Conservation (phyloP, 2,113 vertebrate species). For the Ceyx melanurus region DNA sequence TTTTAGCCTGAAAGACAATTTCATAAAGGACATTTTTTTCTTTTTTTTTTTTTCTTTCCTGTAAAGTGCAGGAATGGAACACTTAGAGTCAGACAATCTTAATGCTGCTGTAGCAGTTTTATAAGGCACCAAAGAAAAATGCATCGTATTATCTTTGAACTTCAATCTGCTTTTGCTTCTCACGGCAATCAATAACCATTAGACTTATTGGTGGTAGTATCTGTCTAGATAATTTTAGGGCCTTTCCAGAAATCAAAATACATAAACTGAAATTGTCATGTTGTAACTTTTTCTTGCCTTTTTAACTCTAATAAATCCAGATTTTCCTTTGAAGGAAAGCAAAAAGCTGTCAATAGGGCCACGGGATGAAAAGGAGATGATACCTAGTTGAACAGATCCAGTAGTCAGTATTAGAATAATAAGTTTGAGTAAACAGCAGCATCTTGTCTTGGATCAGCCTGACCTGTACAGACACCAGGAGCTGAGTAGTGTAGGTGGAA, state of each 20-base stretch:
- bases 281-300: neutral
- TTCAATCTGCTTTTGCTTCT: conserved; percentile 31
- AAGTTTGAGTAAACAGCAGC: neutral
- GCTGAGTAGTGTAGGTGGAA: accelerated
- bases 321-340: neutral
- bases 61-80: neutral
- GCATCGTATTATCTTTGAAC: conserved; percentile 17
- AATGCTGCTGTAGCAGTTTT: conserved; percentile 24
- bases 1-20: neutral
- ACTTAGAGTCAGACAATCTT: neutral
- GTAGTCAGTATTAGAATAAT: neutral
- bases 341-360: neutral
- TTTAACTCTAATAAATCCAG: neutral
- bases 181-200: conserved; percentile 48
- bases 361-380: neutral
- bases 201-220: neutral
- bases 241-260: conserved; percentile 31
- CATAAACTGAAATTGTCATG: neutral
- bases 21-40: neutral
- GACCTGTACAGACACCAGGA: neutral
- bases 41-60: neutral
- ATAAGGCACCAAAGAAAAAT: conserved; percentile 50
- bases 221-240: neutral
- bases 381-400: neutral
- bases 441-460: neutral